These are phyloP conservation scores for Dicyrtoma fusca DNA, from an alignment of 2,888 invertebrate genomes.

Conservation along the genomic window DNA sequence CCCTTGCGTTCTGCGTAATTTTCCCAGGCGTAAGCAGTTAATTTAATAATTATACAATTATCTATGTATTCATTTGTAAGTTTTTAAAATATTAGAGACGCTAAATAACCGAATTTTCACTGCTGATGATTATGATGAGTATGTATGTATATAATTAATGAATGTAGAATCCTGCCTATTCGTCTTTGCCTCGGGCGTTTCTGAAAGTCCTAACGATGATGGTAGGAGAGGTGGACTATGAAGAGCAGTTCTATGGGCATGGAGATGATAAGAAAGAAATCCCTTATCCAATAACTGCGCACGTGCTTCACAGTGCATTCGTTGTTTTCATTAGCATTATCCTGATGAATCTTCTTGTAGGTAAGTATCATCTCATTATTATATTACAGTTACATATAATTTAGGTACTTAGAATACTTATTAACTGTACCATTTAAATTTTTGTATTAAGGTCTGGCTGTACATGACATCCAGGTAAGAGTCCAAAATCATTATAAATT, in stretches of 20 bases:
- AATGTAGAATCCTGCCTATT: slow-evolving; percentile 49
- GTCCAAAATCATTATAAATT: neutral
- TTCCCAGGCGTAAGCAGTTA: slow-evolving; percentile 66
- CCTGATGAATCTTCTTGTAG: slow-evolving; percentile 54
- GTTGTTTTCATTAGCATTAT: slow-evolving; percentile 49
- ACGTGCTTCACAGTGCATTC: slow-evolving; percentile 51
- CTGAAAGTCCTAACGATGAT: slow-evolving; percentile 53
- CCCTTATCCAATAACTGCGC: slow-evolving; percentile 49
- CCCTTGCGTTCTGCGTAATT: slow-evolving; percentile 84
- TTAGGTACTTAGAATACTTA: neutral
- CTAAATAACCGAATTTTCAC: no score
- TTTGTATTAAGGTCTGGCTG: slow-evolving; percentile 44
- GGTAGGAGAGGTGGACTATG: slow-evolving; percentile 52
- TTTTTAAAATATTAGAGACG: neutral
- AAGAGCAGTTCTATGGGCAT: slow-evolving; percentile 47
- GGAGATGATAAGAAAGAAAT: slow-evolving; percentile 39
- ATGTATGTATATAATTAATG: neutral
- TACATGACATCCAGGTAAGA: slow-evolving; percentile 51
- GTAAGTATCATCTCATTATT: slow-evolving; percentile 14
- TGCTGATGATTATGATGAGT: no score
- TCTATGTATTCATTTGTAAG: neutral
- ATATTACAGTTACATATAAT: no score
- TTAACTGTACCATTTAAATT: neutral
- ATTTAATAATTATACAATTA: no score
- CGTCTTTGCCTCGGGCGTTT: slow-evolving; percentile 46